These are phyloP conservation scores for Tortricodes alternella DNA, from an alignment of 2,888 invertebrate genomes.

Conservation along the genomic window DNA sequence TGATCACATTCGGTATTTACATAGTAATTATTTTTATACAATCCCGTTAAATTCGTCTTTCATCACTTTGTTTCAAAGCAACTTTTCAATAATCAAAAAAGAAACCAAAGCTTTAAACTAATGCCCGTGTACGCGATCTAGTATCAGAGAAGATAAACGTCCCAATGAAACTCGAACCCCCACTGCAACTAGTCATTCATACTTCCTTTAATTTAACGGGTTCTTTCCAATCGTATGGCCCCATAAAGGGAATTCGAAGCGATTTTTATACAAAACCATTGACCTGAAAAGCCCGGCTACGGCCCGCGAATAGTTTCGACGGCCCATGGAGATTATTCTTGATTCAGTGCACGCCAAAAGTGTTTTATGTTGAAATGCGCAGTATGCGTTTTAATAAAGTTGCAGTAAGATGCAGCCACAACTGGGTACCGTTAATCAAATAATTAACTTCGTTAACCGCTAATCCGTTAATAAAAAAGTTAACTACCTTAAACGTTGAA, in stretches of 20 bases:
- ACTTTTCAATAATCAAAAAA: too few species aligned
- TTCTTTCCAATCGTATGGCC: constrained; percentile 10
- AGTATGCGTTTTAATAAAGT: background rate
- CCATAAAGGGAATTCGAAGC: constrained; percentile 5
- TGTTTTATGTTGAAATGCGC: constrained; percentile 11
- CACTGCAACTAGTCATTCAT: constrained; percentile 4
- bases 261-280: constrained; percentile 29
- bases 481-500: too few species aligned
- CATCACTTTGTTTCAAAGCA: too few species aligned
- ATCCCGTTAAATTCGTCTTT: too few species aligned
- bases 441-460: too few species aligned
- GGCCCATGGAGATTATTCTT: constrained; percentile 29
- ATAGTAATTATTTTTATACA: too few species aligned
- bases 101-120: too few species aligned
- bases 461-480: too few species aligned
- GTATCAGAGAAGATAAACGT: constrained; percentile 1
- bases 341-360: constrained; percentile 30
- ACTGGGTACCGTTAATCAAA: too few species aligned
- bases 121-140: too few species aligned
- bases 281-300: constrained; percentile 27
- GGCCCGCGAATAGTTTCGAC: constrained; percentile 10
- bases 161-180: constrained; percentile 11
- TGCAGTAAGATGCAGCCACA: too few species aligned
- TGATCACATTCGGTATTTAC: too few species aligned
- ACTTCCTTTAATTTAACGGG: constrained; percentile 20